phyloP scores from a whole-genome alignment of 2,797 vertebrate species.

The Alfaro cultratus region DNA sequence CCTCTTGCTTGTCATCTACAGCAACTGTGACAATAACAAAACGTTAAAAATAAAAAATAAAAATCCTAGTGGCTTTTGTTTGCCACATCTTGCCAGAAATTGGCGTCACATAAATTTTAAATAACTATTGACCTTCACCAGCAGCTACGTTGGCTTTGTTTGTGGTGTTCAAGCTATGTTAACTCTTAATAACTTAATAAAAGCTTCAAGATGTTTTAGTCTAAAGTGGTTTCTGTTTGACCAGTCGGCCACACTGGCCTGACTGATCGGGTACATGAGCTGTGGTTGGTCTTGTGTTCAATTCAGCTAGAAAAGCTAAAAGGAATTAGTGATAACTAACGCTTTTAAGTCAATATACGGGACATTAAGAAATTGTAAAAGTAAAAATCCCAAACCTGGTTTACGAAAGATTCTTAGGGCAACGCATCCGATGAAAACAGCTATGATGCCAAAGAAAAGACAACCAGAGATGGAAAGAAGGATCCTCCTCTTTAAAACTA shows the following conservation, averaged over 20 bases:
- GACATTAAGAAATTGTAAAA: background rate
- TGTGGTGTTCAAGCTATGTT: background rate
- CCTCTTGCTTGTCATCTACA: slow-evolving; percentile 18
- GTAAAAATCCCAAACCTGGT: slow-evolving; percentile 55
- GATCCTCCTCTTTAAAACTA: slow-evolving; percentile 81
- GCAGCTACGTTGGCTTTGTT: background rate
- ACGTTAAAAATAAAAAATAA: background rate
- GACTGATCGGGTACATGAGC: too few species aligned
- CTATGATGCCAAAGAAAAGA: slow-evolving; percentile 69
- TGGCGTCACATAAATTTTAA: background rate
- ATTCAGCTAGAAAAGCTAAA: background rate
- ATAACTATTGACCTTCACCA: background rate
- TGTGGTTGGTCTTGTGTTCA: too few species aligned
- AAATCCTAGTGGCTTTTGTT: background rate
- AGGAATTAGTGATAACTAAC: background rate
- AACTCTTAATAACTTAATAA: too few species aligned
- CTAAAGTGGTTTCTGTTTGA: too few species aligned
- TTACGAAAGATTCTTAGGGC: slow-evolving; percentile 63
- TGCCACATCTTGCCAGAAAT: background rate
- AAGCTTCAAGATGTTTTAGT: too few species aligned
- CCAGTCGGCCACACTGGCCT: too few species aligned
- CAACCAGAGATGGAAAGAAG: slow-evolving; percentile 78
- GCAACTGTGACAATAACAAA: slow-evolving; percentile 36
- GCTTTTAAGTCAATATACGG: background rate
- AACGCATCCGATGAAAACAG: slow-evolving; percentile 67